A percentile compares a stretch with the other conserved stretches of the same genome.
Conservation (phyloP, 2,888 invertebrate genomes). For the Pseudoips prasinana region DNA sequence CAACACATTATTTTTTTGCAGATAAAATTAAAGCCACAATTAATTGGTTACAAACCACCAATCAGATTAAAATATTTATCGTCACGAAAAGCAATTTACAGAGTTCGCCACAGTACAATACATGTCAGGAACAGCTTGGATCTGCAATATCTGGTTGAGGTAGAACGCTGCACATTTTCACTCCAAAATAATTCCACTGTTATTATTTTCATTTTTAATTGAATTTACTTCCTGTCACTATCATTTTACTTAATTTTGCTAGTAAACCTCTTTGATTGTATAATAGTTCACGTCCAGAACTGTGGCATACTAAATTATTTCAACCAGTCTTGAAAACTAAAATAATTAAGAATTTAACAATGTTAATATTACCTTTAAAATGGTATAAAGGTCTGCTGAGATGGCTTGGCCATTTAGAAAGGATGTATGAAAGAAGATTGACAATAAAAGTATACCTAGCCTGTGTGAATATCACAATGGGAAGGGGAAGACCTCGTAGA, state of each 20-base stretch:
- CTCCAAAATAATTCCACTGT: conserved; percentile 49
- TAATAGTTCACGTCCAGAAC: too few relatives aligned
- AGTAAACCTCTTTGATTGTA: not conserved
- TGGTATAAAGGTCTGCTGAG: too few relatives aligned
- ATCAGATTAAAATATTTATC: conserved; percentile 79
- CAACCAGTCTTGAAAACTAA: too few relatives aligned
- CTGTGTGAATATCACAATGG: too few relatives aligned
- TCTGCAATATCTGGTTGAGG: conserved; percentile 68
- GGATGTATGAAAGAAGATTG: too few relatives aligned
- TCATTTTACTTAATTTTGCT: conserved; percentile 8
- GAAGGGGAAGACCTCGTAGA: too few relatives aligned
- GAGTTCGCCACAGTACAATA: conserved; percentile 72
- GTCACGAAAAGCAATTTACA: conserved; percentile 78
- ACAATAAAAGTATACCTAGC: too few relatives aligned
- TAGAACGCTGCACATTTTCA: conserved; percentile 56
- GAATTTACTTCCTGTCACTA: conserved; percentile 29
- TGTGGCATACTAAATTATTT: too few relatives aligned
- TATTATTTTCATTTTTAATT: conserved; percentile 42
- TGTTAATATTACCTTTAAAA: too few relatives aligned
- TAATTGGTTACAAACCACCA: conserved; percentile 76
- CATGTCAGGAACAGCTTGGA: conserved; percentile 69
- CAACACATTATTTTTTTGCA: conserved; percentile 29
- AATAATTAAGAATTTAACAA: too few relatives aligned
- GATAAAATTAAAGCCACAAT: conserved; percentile 65
- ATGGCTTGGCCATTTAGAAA: too few relatives aligned